These are phyloP conservation scores for Pseudochromis fuscus DNA, from an alignment of 2,797 vertebrate genomes.

Conservation along the genomic window DNA sequence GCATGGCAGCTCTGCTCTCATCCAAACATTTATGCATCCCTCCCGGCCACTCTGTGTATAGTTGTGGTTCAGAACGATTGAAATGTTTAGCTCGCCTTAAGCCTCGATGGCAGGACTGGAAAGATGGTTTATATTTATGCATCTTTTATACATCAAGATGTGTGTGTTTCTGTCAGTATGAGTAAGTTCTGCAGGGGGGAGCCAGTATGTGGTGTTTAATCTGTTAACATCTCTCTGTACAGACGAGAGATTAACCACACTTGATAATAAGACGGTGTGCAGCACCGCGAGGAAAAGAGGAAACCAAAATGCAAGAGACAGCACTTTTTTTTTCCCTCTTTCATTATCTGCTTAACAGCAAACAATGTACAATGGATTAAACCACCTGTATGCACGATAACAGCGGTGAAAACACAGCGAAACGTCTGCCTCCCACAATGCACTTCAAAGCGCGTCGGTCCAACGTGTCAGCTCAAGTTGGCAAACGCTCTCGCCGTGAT, in stretches of 20 bases:
- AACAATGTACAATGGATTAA: conserved; percentile 69
- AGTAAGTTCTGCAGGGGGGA: conserved; percentile 24
- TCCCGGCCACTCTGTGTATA: conserved; percentile 52
- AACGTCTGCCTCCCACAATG: conserved; percentile 72
- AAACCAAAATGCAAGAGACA: conserved; percentile 46
- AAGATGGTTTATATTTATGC: conserved; percentile 40
- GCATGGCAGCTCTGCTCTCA: conserved; percentile 65
- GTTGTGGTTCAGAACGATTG: conserved; percentile 42
- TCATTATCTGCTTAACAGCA: conserved; percentile 64
- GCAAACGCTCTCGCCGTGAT: conserved; percentile 48
- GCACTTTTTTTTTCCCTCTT: conserved; percentile 64
- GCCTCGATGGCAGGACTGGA: conserved; percentile 35
- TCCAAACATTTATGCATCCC: conserved; percentile 70
- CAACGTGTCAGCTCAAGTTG: conserved; percentile 76
- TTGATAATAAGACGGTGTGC: conserved; percentile 47
- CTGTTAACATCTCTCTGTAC: conserved; percentile 41
- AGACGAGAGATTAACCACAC: conserved; percentile 42
- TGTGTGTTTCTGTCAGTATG: conserved; percentile 2
- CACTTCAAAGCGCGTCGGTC: conserved; percentile 63
- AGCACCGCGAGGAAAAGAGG: conserved; percentile 27
- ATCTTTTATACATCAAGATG: conserved; percentile 42
- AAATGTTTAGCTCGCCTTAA: conserved; percentile 54
- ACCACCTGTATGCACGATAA: conserved; percentile 64
- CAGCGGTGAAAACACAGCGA: conserved; percentile 55
- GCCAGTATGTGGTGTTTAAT: conserved; percentile 46